Base-by-base conservation (phyloP, 2,113 vertebrate species). In the Triplophysa siluroides region DNA sequence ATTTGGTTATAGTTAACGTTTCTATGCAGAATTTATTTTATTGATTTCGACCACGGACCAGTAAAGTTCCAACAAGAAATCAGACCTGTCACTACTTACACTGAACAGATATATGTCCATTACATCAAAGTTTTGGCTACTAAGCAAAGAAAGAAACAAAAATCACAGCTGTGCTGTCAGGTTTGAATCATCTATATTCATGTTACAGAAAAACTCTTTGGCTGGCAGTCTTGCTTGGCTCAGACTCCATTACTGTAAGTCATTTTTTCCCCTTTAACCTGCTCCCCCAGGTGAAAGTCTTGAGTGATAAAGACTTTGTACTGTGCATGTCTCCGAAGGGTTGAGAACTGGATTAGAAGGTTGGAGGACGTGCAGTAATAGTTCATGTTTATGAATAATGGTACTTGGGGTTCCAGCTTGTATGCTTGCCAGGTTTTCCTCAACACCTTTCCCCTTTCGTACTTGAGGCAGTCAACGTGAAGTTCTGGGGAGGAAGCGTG, bases 371-470 rank as follows among this genome's bases (percentile, higher is more conserved):
- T 63, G 81, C 85, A 85, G 85, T 47, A 56, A 72, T 75, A 89
- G 88, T 84, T 85, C 56, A 85, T 77, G 76, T 84, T 88, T 87
- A 90, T 88, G 86, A 89, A 88, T 83, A 83, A 80, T 60, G 67
- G 78, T 81, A 85, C 89, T 89, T 79, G 83, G 88, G 88, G 89
- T 87, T 81, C 62, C 24, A 81, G 78, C 70, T 69, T 65, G 84
- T 82, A 71, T 69, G 87, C 84, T 90, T 82, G 85, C 80, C 82
- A 82, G 89, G 85, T 67, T 91, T 85, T 88, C 88, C 85, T 89
- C 82, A 80, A 83, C 90, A 89, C 87, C 85, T 76, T 73, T 76
- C 81, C 84, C 87, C 85, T 75, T 68, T 78, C 82, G 87, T 86
- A 83, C 83, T 85, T 85, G 69, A 83, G 81, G 81, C 85, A 86